Base-by-base conservation (phyloP, 2,797 vertebrate species). In the Centropyge bicolor region DNA sequence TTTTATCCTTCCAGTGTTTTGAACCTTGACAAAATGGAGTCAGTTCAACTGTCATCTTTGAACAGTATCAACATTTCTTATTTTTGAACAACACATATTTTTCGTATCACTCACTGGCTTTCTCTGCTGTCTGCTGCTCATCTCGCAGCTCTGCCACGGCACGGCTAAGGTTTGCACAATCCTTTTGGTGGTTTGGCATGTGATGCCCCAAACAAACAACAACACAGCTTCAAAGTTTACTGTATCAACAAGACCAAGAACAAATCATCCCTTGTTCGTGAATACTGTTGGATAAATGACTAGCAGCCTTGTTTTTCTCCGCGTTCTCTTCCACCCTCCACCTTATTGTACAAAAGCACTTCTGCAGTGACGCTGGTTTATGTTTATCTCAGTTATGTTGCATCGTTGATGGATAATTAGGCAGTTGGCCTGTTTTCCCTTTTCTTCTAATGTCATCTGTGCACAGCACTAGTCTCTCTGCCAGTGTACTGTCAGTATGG, bases 371-470 rank as follows among this genome's bases (percentile, higher is more conserved):
- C 10, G 31, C 0, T 24, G 22, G 36, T 70, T 71, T 76, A 17
- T 84, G 69, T 85, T 86, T 88, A 78, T 82, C 66, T 78, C 59
- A 63, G 80, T 72, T 60, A 51, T 56, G 70, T 79, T 82, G 60
- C 80, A 85, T 91, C 36, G 35, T 57, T 85, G 77, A 89, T 76
- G 70, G 84, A 86, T 93, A 90, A 92, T 94, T 92, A 87, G 79
- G 78, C 45, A 14, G 31, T 76, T 76, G 66, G 62, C 59, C 57
- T 70, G 36, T 70, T 85, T 82, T 79, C 76, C 36, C 24, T 45
- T 72, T 69, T 78, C 68, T 71, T 85, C 80, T 81, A 65, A 89
- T 89, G 73, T 86, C 75, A 86, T 85, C 71, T 60, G n/a, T 62
- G 38, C 61, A 69, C 70, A 81, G 43, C 60, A 54, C 46, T 38